Evolutionary conservation across 2,888 invertebrate genomes (phyloP), one percentile per base, ranked within the genome.

Genomic region (Nesidiocoris tenuis): DNA sequence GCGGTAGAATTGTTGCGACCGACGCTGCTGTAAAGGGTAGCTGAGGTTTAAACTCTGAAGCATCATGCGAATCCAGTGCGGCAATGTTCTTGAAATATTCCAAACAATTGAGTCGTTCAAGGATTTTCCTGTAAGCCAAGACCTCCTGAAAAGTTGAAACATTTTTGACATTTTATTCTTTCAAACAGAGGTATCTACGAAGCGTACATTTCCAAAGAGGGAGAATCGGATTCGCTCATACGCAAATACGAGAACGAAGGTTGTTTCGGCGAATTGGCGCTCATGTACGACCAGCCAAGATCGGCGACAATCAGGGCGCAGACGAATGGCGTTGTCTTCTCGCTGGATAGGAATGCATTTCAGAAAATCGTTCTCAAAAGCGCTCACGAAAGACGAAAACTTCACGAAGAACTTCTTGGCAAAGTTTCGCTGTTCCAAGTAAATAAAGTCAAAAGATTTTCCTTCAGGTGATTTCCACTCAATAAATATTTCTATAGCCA

Each of bases 271-370:
- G 97, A 97, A 87, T 87, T 98, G 83, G 98, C 98, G 39, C 89
- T 98, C 76, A 91, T 98, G 88, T 98, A 98, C 87, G 97, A 98
- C 86, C 95, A 96, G 94, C 98, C 98, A 17, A 89, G 90, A 80
- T 96, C 97, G 77, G 98, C 98, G 80, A 95, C 95, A 23, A 93
- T 98, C 80, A 90, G 91, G 83, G 93, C 94, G 18, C 88, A 89
- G 82, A 88, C 91, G 2, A 87, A 89, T 39, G 98, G 97, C 25
- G 21, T 24, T 1, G 54, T 72, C 7, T 72, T 21, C 39, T 61
- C 72, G 3, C 54, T 72, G 18, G 72, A 63, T 3, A 16, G 72
- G 19, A 39, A 61, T 19, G 23, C 57, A 7, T 72, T 61, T 56
- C 55, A 72, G 16, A 61, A 56, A 54, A 72, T 72, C 19, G 72